Evolutionary conservation across 64 coral and sea anemone species (phyloP).

Genomic region (Porites lutea): DNA sequence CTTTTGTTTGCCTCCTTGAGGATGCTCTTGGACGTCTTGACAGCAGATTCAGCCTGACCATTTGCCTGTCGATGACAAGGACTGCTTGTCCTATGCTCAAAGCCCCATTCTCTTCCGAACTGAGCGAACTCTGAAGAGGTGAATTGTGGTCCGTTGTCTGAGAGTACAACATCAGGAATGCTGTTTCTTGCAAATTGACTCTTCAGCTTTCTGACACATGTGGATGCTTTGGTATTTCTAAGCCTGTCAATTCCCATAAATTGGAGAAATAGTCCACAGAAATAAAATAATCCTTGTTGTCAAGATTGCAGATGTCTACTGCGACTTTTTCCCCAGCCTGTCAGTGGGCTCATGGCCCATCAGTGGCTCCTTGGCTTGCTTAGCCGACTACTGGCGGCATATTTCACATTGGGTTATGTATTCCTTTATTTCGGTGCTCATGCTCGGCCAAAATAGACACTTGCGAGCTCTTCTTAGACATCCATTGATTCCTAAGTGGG

Average conservation of each 20-base stretch:
- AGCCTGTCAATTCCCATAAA: constrained; percentile 48
- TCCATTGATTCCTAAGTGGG: constrained; percentile 47
- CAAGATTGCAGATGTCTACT: constrained; percentile 4
- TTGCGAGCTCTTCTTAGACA: constrained; percentile 51
- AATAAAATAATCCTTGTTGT: neutral
- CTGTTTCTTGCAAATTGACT: constrained; percentile 33
- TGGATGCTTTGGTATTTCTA: neutral
- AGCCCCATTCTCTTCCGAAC: constrained; percentile 23
- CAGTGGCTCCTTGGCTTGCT: constrained; percentile 40
- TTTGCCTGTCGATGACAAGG: constrained; percentile 34
- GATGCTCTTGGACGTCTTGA: neutral
- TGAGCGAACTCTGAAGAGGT: constrained; percentile 7
- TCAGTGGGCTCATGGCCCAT: neutral
- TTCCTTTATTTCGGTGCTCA: constrained; percentile 22
- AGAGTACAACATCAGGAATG: constrained; percentile 53
- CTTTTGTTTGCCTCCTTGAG: neutral
- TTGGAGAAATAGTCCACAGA: constrained; percentile 24
- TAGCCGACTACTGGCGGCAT: neutral
- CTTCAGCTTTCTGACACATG: constrained; percentile 23
- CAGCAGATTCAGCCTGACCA: constrained; percentile 23
- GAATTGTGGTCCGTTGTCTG: constrained; percentile 47
- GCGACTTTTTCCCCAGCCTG: constrained; percentile 28
- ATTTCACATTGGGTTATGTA: constrained; percentile 8
- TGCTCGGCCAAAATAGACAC: constrained; percentile 18
- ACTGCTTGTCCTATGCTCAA: constrained; percentile 30